Evolutionary conservation across 2,888 invertebrate species (phyloP), one percentile per base, ranked within the genome.

Genomic region (Andrena flavipes): DNA sequence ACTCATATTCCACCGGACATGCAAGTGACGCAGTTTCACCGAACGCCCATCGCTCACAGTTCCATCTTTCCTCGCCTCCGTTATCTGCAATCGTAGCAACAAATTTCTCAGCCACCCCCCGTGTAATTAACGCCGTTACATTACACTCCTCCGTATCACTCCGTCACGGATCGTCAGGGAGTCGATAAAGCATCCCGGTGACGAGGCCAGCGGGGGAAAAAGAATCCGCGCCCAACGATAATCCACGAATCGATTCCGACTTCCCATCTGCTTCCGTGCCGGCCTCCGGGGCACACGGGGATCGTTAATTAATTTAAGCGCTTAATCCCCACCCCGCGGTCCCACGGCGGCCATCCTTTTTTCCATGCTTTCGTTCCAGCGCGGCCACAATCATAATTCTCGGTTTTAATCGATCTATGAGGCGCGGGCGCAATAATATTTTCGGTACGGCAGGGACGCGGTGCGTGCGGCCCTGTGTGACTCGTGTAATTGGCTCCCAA

Each of bases 401-500:
- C 89, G 86, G 84, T 91, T 92, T 91, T 91, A 91, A 91, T 92
- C 92, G 92, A 92, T 92, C 88, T 87, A 84, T 65, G 89, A 87
- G 81, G 90, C 88, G 90, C 88, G 89, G 84, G 87, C 90, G 90
- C 90, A 85, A 88, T 88, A 87, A 90, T 91, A 91, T 91, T 92
- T 92, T 90, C 87, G 90, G 87, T 88, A 84, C 81, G 78, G 88
- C 59, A 76, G 82, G 64, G 82, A 77, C 85, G 78, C 87, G 84
- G 89, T 89, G 87, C 86, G 90, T 92, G 93, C 92, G 93, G 93
- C 92, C 93, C 93, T 94, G 93, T 93, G 94, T 94, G 94, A 94
- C 94, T 94, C 94, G 93, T 93, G 93, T 94, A 94, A 94, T 94
- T 94, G 93, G 93, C 93, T 94, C 93, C 94, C 94, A 94, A 94